phyloP scores from a whole-genome alignment of 2,888 invertebrate genomes.

The Agrilus biguttatus region DNA sequence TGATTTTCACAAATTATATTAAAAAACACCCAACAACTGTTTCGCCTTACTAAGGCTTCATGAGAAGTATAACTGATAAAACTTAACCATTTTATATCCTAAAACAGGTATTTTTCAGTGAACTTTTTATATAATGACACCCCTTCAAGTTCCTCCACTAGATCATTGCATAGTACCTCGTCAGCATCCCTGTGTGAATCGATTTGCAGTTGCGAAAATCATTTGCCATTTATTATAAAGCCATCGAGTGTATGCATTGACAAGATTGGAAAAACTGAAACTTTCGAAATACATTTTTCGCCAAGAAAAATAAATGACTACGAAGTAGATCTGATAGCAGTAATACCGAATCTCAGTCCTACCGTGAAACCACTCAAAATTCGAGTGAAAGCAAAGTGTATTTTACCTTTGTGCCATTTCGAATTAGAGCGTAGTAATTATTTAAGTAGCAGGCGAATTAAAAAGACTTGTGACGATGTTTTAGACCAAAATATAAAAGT shows the following conservation, averaged over 20 bases:
- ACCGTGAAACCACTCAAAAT: conserved; percentile 21
- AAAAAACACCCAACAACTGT: no score
- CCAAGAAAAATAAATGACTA: conserved; percentile 42
- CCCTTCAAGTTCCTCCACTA: neutral
- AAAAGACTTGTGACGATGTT: conserved; percentile 30
- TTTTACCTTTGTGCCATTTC: conserved; percentile 56
- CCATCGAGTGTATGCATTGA: conserved; percentile 33
- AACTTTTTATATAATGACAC: conserved; percentile 7
- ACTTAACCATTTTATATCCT: no score
- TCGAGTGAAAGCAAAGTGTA: conserved; percentile 39
- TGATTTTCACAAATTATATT: no score
- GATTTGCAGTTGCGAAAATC: conserved; percentile 9
- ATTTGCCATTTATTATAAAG: conserved; percentile 37
- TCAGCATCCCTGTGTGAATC: conserved; percentile 2
- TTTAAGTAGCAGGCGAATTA: conserved; percentile 34
- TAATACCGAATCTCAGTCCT: conserved; percentile 39
- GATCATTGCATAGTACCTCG: conserved; percentile 14
- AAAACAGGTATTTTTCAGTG: conserved; percentile 6
- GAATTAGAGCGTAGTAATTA: conserved; percentile 54
- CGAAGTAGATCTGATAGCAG: conserved; percentile 37
- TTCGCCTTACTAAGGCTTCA: no score
- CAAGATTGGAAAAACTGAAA: conserved; percentile 16
- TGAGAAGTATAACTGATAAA: no score
- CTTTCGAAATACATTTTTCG: conserved; percentile 38
- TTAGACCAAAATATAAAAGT: conserved; percentile 33